Evolutionary conservation across 64 coral and sea anemone genomes (phyloP), one percentile per base, ranked within the genome.

Genomic region (Montipora sp.): DNA sequence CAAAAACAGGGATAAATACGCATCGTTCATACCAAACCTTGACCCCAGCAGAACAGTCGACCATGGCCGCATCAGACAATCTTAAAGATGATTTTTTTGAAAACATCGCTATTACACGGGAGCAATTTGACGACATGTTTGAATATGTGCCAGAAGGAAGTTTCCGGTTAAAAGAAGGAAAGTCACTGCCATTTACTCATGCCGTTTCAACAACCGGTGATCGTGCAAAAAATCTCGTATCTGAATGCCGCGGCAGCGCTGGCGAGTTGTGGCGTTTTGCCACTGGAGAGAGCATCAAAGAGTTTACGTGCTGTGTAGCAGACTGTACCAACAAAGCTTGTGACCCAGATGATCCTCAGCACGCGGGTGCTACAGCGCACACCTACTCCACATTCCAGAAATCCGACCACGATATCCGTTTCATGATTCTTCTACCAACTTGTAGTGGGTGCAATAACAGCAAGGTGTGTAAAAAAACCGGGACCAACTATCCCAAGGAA

Each of bases 351-450:
- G 12, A 47, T 8, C 45, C 43, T 69, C 83, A 87, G 73, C 63
- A 16, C 0, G 83, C 83, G 21, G n/a, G 83, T 4, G 83, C 83
- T 43, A 87, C 83, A 87, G 83, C 83, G 1, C 83, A 87, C 20
- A 66, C 72, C 8, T 87, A 87, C 59, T 24, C 36, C 43, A 72
- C 0, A 9, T 71, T 44, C 8, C 83, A 87, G 83, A 47, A 18
- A 49, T 68, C 65, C 23, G 3, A 48, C 14, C 8, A 87, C 48
- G 83, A 87, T 11, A 87, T 87, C 44, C 10, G 20, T 24, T 87
- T 7, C 36, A 87, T 87, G 83, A 87, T 87, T 19, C 36, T 87
- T 0, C 22, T 87, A 45, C 83, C 63, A 72, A 87, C 83, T 1
- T 87, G 83, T 66, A 44, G 63, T 22, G 14, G 3, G 1, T 87